Conservation (phyloP, 2,888 invertebrate genomes). For the Tenodera sinensis region DNA sequence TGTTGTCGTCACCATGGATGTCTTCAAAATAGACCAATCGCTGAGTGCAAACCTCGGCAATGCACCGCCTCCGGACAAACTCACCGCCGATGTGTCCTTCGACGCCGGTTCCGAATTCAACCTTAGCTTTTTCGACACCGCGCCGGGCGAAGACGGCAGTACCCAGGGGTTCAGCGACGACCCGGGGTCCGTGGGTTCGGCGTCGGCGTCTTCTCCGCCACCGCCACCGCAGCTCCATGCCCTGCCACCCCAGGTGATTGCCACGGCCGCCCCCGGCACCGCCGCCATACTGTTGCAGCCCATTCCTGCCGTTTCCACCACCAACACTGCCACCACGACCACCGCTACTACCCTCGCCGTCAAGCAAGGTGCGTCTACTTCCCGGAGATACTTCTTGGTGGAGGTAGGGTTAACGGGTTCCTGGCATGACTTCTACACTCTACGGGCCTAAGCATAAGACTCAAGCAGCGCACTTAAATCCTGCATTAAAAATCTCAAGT, state of each 20-base stretch:
- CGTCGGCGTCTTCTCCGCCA: slow-evolving; percentile 30
- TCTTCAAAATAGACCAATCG: slow-evolving; percentile 67
- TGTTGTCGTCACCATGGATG: slow-evolving; percentile 56
- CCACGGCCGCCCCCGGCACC: slow-evolving; percentile 1
- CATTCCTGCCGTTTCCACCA: slow-evolving; percentile 11
- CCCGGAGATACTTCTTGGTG: not conserved
- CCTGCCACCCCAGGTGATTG: not conserved
- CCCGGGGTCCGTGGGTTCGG: slow-evolving; percentile 59
- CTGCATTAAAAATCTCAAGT: too few relatives aligned
- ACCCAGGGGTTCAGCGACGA: slow-evolving; percentile 62
- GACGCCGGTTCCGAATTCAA: slow-evolving; percentile 76
- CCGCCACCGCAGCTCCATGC: slow-evolving; percentile 9
- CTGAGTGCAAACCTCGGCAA: slow-evolving; percentile 59
- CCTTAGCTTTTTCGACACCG: slow-evolving; percentile 70
- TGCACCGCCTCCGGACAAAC: slow-evolving; percentile 58
- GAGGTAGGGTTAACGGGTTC: slow-evolving; percentile 6
- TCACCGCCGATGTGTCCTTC: slow-evolving; percentile 63
- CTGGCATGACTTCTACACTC: not conserved
- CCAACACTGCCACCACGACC: slow-evolving; percentile 8
- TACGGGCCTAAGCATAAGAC: not conserved
- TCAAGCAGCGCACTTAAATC: not conserved
- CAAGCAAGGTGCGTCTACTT: slow-evolving; percentile 21
- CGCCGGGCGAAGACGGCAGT: slow-evolving; percentile 59
- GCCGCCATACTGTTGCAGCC: slow-evolving; percentile 11
- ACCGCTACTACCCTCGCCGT: slow-evolving; percentile 23